A percentile compares a stretch with the other conserved stretches of the same genome.
phyloP scores from a whole-genome alignment of 2,888 invertebrate genomes.

The Lacanobia wlatinum region DNA sequence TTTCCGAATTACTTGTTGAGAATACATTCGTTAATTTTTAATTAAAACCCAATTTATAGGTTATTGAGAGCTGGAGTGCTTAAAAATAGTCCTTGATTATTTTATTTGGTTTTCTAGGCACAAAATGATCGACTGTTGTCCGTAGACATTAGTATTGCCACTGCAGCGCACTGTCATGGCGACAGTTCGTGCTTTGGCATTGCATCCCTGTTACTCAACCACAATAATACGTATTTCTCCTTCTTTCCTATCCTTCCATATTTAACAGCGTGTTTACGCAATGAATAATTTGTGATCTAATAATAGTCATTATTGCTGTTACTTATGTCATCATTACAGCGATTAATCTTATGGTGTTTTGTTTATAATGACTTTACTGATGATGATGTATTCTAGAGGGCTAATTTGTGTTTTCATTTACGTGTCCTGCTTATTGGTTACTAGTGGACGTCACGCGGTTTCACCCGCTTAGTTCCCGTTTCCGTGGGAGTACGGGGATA shows the following conservation, averaged over 20 bases:
- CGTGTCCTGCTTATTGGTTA: background rate
- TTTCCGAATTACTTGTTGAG: background rate
- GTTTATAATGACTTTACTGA: background rate
- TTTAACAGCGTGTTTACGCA: constrained; percentile 63
- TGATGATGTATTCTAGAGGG: background rate
- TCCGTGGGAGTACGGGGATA: too few species aligned
- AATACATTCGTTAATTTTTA: background rate
- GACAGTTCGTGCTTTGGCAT: constrained; percentile 9
- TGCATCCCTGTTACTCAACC: constrained; percentile 62
- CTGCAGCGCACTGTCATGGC: constrained; percentile 23
- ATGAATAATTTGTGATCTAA: constrained; percentile 51
- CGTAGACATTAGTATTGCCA: constrained; percentile 34
- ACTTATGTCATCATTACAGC: background rate
- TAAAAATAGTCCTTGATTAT: background rate
- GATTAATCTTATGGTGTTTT: background rate
- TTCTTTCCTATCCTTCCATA: constrained; percentile 68
- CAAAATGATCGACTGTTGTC: background rate
- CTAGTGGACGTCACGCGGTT: too few species aligned
- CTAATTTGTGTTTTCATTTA: background rate
- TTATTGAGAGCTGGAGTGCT: too few species aligned
- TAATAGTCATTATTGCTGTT: constrained; percentile 33
- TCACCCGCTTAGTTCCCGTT: too few species aligned
- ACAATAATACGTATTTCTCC: constrained; percentile 59
- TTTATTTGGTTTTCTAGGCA: background rate
- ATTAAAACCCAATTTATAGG: too few species aligned